Percentiles rank a stretch among this genome's conserved stretches.
These are phyloP conservation scores for Chelidonichthys spinosus DNA, from an alignment of 2,797 vertebrate genomes.

Conservation along the genomic window DNA sequence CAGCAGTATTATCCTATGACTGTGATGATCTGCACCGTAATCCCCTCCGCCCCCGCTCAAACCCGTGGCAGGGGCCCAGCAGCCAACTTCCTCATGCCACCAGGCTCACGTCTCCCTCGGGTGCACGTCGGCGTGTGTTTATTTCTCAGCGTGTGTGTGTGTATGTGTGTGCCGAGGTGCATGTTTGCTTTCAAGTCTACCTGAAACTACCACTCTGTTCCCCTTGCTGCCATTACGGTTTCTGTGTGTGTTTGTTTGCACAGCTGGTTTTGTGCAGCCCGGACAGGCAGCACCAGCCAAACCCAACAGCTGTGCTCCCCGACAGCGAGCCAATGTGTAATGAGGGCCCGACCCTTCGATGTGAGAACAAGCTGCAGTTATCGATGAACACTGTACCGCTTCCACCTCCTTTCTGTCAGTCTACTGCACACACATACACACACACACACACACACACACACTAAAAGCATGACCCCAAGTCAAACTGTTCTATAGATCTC, in stretches of 20 bases:
- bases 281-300: constrained; percentile 67
- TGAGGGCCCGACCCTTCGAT: constrained; percentile 69
- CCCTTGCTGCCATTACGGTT: constrained; percentile 45
- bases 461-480: constrained; percentile 39
- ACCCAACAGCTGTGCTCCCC: constrained; percentile 72
- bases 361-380: constrained; percentile 70
- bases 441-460: constrained; percentile 24
- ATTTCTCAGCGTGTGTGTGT: background rate
- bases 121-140: constrained; percentile 16
- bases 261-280: constrained; percentile 76
- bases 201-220: constrained; percentile 55
- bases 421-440: constrained; percentile 36
- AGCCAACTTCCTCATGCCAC: constrained; percentile 39
- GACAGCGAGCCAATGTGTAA: constrained; percentile 66
- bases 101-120: constrained; percentile 19
- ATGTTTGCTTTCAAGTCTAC: constrained; percentile 53
- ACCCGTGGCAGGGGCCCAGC: constrained; percentile 9
- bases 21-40: constrained; percentile 45
- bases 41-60: constrained; percentile 20
- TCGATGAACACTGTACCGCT: constrained; percentile 54
- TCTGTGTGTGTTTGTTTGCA: constrained; percentile 73
- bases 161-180: background rate
- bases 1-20: constrained; percentile 55
- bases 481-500: constrained; percentile 59
- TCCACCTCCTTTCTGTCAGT: constrained; percentile 59